Percentiles rank a stretch among this genome's conserved stretches.
Conservation (phyloP, 2,888 invertebrate genomes). For the Megastigmus dorsalis region DNA sequence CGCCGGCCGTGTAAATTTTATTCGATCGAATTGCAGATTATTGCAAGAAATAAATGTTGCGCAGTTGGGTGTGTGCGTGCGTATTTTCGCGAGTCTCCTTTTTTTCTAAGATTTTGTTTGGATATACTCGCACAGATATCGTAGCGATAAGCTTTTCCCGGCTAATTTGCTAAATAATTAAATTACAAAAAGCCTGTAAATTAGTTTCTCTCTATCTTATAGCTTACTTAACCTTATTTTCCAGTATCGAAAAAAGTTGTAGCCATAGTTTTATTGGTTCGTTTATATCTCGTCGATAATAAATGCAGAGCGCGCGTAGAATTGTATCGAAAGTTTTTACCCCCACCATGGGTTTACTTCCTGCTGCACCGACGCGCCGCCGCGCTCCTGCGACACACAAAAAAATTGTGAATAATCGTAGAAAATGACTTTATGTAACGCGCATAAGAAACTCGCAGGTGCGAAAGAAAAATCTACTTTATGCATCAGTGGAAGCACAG, state of each 20-base stretch:
- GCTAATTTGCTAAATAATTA: neutral
- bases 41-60: constrained; percentile 29
- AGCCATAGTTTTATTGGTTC: neutral
- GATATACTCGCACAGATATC: constrained; percentile 25
- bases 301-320: neutral
- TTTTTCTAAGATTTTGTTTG: neutral
- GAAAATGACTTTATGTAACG: constrained; percentile 39
- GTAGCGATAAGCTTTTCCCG: neutral
- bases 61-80: neutral
- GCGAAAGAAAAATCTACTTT: constrained; percentile 22
- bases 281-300: neutral
- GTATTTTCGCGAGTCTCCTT: constrained; percentile 8
- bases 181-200: neutral
- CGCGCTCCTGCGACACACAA: neutral
- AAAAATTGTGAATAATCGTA: constrained; percentile 36
- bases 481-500: constrained; percentile 14
- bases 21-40: constrained; percentile 35
- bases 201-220: too few relatives aligned
- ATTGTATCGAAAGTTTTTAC: constrained; percentile 13
- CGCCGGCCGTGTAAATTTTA: constrained; percentile 6
- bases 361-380: neutral
- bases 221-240: too few relatives aligned
- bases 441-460: constrained; percentile 21
- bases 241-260: too few relatives aligned
- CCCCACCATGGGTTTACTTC: too few relatives aligned